Base-by-base conservation (phyloP, 2,113 vertebrate genomes). In the Garra rufa region DNA sequence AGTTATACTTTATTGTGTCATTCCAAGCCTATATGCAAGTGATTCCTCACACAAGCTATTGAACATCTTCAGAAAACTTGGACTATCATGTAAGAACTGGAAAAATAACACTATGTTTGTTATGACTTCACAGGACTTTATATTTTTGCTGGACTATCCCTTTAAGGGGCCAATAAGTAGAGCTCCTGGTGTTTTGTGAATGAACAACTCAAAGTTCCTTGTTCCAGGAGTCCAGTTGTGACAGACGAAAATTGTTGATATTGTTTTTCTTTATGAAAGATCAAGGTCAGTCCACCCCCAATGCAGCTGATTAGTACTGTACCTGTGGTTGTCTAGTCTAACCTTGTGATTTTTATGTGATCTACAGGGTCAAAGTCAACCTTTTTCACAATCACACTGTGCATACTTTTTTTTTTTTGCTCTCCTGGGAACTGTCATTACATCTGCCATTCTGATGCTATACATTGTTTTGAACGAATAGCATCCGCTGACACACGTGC, bases 321-420 rank as follows among this genome's bases (percentile, higher is more conserved):
- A 24, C 65, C 8, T 71, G 38, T 71, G 19, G 38, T 44, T 7
- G 34, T 43, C 67, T 14, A 71, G 38, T 41, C 10, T 38, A 69
- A 69, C 30, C 8, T 69, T 19, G 63, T 69, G 65, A 30, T 69
- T 69, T 70, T 41, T 9, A 41, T 71, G 38, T 14, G 38, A 24
- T 71, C 21, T 44, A 43, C 69, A 44, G 69, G 38, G 69, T 71
- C 19, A 71, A 71, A 71, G 69, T 44, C 21, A 71, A 71, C 1
- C 21, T 44, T 71, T n/a, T 44, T 71, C 69, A 7, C 69, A 44
- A 24, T n/a, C n/a, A 0, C 43, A 71, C 1, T n/a, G n/a, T n/a
- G n/a, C n/a, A n/a, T n/a, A n/a, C n/a, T n/a, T n/a, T n/a, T n/a
- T n/a, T n/a, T n/a, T n/a, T n/a, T n/a, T n/a, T n/a, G n/a, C 30